A percentile compares a stretch with the other conserved stretches of the same genome.
Evolutionary conservation across 1,140 invertebrate species (phyloP).

Genomic region (Euwallacea fornicatus): DNA sequence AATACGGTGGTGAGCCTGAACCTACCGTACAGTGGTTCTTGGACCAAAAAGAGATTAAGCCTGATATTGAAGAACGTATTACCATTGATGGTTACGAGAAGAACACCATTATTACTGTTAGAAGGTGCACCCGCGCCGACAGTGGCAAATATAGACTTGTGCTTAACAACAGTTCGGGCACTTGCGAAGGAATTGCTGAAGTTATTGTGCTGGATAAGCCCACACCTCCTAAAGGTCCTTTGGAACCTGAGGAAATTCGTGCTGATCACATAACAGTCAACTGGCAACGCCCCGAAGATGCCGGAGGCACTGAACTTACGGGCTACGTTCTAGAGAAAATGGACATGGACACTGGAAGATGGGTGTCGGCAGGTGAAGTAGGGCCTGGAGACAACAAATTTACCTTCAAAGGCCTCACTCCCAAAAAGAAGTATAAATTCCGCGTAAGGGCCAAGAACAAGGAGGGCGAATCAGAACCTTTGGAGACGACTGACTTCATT

Average conservation of each 20-base stretch:
- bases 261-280: constrained; percentile 90
- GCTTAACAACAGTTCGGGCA: constrained; percentile 82
- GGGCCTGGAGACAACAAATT: constrained; percentile 80
- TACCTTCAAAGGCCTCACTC: constrained; percentile 89
- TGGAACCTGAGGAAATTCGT: constrained; percentile 84
- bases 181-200: constrained; percentile 79
- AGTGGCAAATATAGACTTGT: constrained; percentile 88
- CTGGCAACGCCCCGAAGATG: constrained; percentile 94
- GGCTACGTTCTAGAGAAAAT: constrained; percentile 98
- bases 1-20: constrained; percentile 93
- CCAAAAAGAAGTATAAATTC: constrained; percentile 98
- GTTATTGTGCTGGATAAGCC: constrained; percentile 92
- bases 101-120: constrained; percentile 88
- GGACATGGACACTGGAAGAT: constrained; percentile 88
- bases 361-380: constrained; percentile 89
- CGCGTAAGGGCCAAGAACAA: constrained; percentile 98
- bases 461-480: constrained; percentile 95
- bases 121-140: constrained; percentile 81
- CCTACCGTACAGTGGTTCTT: constrained; percentile 84
- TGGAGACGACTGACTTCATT: constrained; percentile 87
- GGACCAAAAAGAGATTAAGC: constrained; percentile 71
- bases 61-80: constrained; percentile 68
- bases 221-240: constrained; percentile 78
- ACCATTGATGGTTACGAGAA: constrained; percentile 88
- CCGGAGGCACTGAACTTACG: constrained; percentile 88